Evolutionary conservation across 64 coral and sea anemone species (phyloP), one percentile per base, ranked within the genome.

Genomic region (Montipora cactus): DNA sequence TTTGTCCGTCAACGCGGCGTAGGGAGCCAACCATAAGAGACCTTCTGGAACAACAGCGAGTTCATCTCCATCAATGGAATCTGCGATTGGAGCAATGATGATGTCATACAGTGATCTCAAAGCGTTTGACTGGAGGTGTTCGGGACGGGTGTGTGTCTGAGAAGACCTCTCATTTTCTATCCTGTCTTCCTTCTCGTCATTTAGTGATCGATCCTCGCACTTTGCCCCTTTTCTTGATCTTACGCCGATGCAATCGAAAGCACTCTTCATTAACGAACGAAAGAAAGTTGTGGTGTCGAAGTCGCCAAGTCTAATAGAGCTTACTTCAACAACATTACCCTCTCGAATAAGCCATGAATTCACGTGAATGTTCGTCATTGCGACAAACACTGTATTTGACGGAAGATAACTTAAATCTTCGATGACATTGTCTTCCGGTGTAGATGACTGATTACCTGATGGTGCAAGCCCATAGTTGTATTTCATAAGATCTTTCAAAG

Each of bases 71-170:
- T 23, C 68, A n/a, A 71, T 44, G 2, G 37, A 75, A n/a, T 75
- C 28, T 45, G 22, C 44, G 11, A 75, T 75, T 7, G 25, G 23
- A 2, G 10, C 73, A 8, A 37, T 44, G 10, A 46, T 44, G 73
- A 75, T 11, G 22, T 75, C 73, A 75, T 75, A 75, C 23, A 75
- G 22, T 75, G 73, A 28, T 75, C 73, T 75, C 23, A 75, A 46
- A 10, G 25, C 73, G 45, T 23, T 12, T 28, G 73, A 75, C 37
- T 75, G 73, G 8, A 72, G 18, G 6, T 72, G 69, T 8, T 5
- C 18, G 4, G 69, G 4, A 22, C n/a, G 69, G 23, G 73, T 10
- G 22, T 45, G 73, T 12, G 7, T 46, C 9, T 75, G 73, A 45
- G 20, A 7, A 3, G 25, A 4, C 37, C 6, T 44, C 73, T 44